phyloP scores from a whole-genome alignment of 2,113 vertebrate genomes.

The Chauna torquata region DNA sequence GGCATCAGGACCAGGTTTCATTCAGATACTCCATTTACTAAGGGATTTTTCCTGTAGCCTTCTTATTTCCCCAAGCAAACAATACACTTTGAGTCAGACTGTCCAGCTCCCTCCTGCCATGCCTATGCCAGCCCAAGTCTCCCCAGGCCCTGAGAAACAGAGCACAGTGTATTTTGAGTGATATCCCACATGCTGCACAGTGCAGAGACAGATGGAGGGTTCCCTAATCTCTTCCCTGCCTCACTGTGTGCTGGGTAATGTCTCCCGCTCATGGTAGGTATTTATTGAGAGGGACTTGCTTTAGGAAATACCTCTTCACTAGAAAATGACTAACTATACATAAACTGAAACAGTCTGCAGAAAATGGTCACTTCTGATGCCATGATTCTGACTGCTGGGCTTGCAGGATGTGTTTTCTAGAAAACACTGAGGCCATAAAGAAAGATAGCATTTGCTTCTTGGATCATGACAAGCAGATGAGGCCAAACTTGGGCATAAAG shows the following conservation, averaged over 20 bases:
- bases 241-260: background rate
- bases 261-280: conserved; percentile 23
- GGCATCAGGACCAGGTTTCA: conserved; percentile 35
- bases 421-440: background rate
- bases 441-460: background rate
- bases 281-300: conserved; percentile 9
- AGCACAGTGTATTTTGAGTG: background rate
- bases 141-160: background rate
- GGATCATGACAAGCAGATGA: background rate
- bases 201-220: conserved; percentile 55
- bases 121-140: background rate
- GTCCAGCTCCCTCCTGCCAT: conserved; percentile 21
- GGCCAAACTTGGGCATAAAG: background rate
- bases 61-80: background rate
- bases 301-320: conserved; percentile 4
- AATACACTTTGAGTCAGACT: background rate
- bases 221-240: conserved; percentile 31
- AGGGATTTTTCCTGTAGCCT: conserved; percentile 1
- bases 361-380: background rate
- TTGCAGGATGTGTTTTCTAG: background rate
- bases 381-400: background rate
- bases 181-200: conserved; percentile 11
- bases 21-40: conserved; percentile 32
- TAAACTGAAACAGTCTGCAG: background rate
- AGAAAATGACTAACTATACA: background rate